Evolutionary conservation across 2,888 invertebrate species (phyloP).

Genomic region (Heteromurus nitidus): DNA sequence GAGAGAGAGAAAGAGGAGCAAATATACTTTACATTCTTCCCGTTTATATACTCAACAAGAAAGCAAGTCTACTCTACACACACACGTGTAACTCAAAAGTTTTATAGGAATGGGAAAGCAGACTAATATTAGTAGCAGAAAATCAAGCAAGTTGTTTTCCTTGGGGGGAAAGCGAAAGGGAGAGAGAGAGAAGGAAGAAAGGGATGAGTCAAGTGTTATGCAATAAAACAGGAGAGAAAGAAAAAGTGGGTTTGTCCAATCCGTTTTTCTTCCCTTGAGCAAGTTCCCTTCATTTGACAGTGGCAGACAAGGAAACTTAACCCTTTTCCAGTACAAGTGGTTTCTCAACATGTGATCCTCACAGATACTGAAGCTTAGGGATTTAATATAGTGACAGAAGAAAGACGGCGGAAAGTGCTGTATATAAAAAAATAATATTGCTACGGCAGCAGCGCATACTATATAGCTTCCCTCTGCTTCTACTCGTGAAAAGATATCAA

Average conservation of each 20-base stretch:
- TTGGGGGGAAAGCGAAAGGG: slow-evolving; percentile 16
- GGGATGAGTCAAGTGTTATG: slow-evolving; percentile 31
- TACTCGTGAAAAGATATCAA: too few species aligned
- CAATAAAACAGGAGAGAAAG: slow-evolving; percentile 31
- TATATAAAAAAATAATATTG: not conserved
- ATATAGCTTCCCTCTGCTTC: too few species aligned
- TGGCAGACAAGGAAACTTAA: slow-evolving; percentile 31
- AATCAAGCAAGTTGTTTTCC: slow-evolving; percentile 30
- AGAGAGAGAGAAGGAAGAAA: not conserved
- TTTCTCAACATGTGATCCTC: slow-evolving; percentile 41
- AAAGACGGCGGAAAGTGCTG: not conserved
- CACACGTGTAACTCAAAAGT: not conserved
- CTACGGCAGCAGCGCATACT: not conserved
- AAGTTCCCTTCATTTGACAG: slow-evolving; percentile 40
- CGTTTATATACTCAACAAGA: too few species aligned
- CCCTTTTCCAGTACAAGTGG: slow-evolving; percentile 35
- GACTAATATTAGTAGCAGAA: not conserved
- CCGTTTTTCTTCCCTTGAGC: slow-evolving; percentile 24
- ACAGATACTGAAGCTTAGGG: slow-evolving; percentile 28
- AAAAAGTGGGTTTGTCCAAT: slow-evolving; percentile 36
- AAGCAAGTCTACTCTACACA: too few species aligned
- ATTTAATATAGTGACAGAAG: slow-evolving; percentile 45
- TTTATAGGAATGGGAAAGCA: not conserved
- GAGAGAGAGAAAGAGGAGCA: not conserved
- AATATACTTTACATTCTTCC: too few species aligned